Evolutionary conservation across 2,888 invertebrate species (phyloP), one percentile per base, ranked within the genome.

Genomic region (Pseudococcus longispinus): DNA sequence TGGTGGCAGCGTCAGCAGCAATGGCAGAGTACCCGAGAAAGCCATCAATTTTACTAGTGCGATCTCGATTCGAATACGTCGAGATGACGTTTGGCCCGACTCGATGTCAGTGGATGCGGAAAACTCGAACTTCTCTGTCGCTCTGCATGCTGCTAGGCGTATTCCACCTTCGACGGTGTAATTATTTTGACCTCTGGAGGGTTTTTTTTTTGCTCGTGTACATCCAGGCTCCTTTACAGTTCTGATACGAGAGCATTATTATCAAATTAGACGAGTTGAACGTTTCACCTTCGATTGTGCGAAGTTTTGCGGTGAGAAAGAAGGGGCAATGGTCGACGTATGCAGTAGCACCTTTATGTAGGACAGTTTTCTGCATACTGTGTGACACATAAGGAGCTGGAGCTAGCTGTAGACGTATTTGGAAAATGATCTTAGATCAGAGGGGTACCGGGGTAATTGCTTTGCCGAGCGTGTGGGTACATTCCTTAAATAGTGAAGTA

Each of bases 121-220:
- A 29, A 70, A 18, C 6, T 15, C 55, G 1, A 60, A 60, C 20
- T 23, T 4, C 11, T 23, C n/a, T 37, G 37, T 32, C 37, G 5
- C 6, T 4, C 20, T 32, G 8, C 23, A 44, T 32, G 77, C 80
- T 86, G 11, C 32, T 29, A 77, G 46, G 46, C 74, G 77, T 46
- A 85, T 80, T 29, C n/a, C 86, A 86, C 80, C 86, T 86, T 86
- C 80, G 77, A 86, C 86, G n/a, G 37, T 86, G 55, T 86, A 80
- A 86, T 86, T 86, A 86, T 86, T 86, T 80, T 37, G 86, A 86
- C 86, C 86, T 86, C 86, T 86, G n/a, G 77, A 26, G 70, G 44
- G 1, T 13, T 13, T 3, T 46, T 46, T 46, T 46, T 46, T 46
- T 3, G 13, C 13, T 13, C 44, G 44, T 46, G 2, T 51, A 1